Evolutionary conservation across 2,113 vertebrate genomes (phyloP).

Genomic region (Cercocebus atys): DNA sequence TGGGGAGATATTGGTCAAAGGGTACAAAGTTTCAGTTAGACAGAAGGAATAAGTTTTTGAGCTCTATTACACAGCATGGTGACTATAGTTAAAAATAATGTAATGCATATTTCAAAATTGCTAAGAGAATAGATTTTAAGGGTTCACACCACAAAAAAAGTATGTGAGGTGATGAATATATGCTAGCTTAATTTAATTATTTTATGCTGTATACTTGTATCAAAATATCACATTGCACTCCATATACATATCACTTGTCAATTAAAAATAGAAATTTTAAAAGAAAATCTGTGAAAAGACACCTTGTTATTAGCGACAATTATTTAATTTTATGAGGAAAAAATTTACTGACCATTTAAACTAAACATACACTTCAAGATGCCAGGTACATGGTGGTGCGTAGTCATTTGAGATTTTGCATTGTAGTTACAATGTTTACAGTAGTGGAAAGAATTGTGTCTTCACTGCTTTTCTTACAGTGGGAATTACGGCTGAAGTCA

Average conservation of each 20-base stretch:
- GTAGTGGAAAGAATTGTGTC: neutral
- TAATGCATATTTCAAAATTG: neutral
- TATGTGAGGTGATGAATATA: neutral
- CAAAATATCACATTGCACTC: neutral
- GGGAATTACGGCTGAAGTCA: neutral
- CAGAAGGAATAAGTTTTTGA: neutral
- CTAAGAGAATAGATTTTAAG: neutral
- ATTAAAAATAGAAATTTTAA: neutral
- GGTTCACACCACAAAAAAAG: neutral
- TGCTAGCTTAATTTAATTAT: neutral
- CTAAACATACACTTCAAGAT: neutral
- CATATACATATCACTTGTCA: neutral
- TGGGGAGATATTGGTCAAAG: neutral
- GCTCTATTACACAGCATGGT: neutral
- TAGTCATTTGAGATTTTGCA: neutral
- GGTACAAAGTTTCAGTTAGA: neutral
- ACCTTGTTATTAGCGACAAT: neutral
- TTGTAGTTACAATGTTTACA: neutral
- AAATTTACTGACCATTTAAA: neutral
- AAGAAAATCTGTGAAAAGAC: neutral
- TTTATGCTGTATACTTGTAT: neutral
- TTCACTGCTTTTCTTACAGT: neutral
- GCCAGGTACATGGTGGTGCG: neutral
- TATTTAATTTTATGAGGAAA: neutral
- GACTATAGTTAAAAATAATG: neutral